Evolutionary conservation across 2,797 vertebrate species (phyloP), one percentile per base, ranked within the genome.

Genomic region (Macropodus opercularis): DNA sequence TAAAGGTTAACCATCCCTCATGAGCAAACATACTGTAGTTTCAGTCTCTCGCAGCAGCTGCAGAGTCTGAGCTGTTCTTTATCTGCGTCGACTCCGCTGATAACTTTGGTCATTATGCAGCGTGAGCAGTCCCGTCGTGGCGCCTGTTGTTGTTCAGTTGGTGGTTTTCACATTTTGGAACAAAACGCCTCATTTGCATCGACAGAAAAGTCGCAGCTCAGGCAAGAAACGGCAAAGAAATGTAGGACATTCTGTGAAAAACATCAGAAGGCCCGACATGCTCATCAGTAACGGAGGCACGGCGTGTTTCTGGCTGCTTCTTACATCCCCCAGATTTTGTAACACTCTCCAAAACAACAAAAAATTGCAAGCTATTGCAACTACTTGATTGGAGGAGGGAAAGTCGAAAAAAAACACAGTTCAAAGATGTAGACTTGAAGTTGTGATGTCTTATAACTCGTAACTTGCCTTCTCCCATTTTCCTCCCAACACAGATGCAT

Each of bases 231-330:
- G 61, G 59, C 59, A 41, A 81, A 29, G n/a, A n/a, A 86, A 89
- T 79, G 76, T 89, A 84, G 85, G 81, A 86, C 80, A 75, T 74
- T 77, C 47, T 77, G 83, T 81, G 73, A 73, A 79, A 86, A 86
- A 84, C 86, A 83, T 85, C 77, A 83, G 82, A 84, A 69, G 75
- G 80, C 79, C 68, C 41, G 60, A 49, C 83, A 18, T 59, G 55
- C 78, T 86, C 86, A 87, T 88, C 86, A 90, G 85, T 84, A 89
- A 87, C 84, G 66, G 75, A 87, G 70, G 77, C 79, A 68, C 79
- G 63, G 76, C 77, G 58, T 89, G 84, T 81, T 80, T 81, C 66
- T 83, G 79, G 78, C 82, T 80, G 75, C 66, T 86, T 73, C 64
- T 73, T 82, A 87, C 86, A 86, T 77, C 82, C 81, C 81, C 55